These are phyloP conservation scores for Fragum fragum DNA, from an alignment of 2,888 invertebrate species.

Conservation along the genomic window DNA sequence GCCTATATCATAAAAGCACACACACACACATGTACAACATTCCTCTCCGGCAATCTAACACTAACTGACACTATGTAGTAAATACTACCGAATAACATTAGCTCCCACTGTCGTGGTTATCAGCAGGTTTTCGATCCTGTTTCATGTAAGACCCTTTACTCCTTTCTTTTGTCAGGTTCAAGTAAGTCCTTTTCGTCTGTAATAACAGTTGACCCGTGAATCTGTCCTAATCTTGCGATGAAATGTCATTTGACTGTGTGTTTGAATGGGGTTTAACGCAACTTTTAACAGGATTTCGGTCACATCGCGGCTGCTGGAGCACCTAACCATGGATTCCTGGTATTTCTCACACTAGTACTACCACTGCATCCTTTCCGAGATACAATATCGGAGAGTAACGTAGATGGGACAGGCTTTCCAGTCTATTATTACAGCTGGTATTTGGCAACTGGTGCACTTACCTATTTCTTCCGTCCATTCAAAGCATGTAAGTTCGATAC, in stretches of 20 bases:
- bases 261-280: not conserved
- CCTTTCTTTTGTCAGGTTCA: not conserved
- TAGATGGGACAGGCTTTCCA: too few species aligned
- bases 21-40: not conserved
- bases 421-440: too few species aligned
- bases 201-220: too few species aligned
- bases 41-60: not conserved
- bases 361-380: too few species aligned
- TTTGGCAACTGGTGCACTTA: too few species aligned
- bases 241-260: not conserved
- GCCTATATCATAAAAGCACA: not conserved
- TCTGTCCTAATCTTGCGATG: too few species aligned
- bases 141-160: not conserved
- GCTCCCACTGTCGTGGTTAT: not conserved
- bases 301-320: not conserved
- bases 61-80: constrained; percentile 4
- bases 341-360: not conserved
- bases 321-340: not conserved
- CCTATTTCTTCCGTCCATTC: too few species aligned
- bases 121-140: constrained; percentile 3
- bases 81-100: not conserved
- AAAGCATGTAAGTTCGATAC: too few species aligned
- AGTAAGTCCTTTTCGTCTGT: too few species aligned
- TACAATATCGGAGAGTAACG: too few species aligned
- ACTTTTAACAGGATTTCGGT: not conserved